Conservation (phyloP, 2,888 invertebrate species). For the Platypus cylindrus region DNA sequence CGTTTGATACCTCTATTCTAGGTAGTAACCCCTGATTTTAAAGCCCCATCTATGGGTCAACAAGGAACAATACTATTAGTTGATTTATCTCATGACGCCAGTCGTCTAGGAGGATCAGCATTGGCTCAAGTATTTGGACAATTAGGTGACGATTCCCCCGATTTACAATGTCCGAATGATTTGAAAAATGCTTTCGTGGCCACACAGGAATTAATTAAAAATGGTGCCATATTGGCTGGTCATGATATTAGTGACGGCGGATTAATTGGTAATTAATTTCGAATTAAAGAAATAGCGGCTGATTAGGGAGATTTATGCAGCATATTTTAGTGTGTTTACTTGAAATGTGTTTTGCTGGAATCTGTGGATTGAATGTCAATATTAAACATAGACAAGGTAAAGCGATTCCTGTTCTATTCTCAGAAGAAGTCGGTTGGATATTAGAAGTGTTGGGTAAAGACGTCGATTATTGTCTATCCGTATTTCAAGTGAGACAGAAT, state of each 20-base stretch:
- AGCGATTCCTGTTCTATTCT: conserved; percentile 58
- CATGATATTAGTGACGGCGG: conserved; percentile 98
- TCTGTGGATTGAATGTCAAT: conserved; percentile 63
- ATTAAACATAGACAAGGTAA: conserved; percentile 43
- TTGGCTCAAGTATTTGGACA: conserved; percentile 83
- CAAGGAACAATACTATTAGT: conserved; percentile 63
- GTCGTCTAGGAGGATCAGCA: conserved; percentile 82
- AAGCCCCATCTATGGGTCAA: conserved; percentile 47
- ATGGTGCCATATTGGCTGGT: conserved; percentile 61
- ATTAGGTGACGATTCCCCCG: conserved; percentile 53
- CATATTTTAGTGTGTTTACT: conserved; percentile 52
- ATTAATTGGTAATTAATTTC: conserved; percentile 45
- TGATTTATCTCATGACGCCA: conserved; percentile 59
- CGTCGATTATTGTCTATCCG: conserved; percentile 43
- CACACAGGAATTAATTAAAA: conserved; percentile 72
- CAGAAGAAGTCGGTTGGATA: conserved; percentile 79
- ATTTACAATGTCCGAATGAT: conserved; percentile 56
- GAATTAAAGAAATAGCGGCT: no score
- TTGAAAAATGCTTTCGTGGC: conserved; percentile 67
- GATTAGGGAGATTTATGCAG: background rate
- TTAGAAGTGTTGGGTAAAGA: conserved; percentile 54
- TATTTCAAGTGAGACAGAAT: conserved; percentile 46
- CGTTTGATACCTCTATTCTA: conserved; percentile 3
- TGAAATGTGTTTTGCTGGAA: conserved; percentile 94
- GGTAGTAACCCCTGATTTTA: conserved; percentile 84